These are phyloP conservation scores for Chloebia gouldiae DNA, from an alignment of 2,113 vertebrate species.

Conservation along the genomic window DNA sequence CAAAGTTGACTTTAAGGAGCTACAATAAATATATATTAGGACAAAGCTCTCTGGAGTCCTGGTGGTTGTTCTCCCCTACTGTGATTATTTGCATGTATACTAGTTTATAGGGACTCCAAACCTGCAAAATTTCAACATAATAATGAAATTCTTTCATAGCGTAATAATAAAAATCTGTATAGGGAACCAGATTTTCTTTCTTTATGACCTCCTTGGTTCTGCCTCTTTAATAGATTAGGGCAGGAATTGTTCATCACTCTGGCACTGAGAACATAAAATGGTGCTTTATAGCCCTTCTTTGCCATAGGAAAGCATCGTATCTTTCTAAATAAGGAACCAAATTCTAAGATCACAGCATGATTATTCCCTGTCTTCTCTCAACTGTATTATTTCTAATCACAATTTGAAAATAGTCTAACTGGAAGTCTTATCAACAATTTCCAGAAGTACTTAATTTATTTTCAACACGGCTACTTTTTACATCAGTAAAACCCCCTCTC, in stretches of 20 bases:
- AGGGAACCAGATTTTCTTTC: not conserved
- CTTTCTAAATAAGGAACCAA: not conserved
- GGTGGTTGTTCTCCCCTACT: fast-evolving
- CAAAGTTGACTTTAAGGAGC: not conserved
- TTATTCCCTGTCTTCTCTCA: not conserved
- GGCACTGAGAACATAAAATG: not conserved
- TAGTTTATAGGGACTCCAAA: not conserved
- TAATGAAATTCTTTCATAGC: not conserved
- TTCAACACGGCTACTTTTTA: not conserved
- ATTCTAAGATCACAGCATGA: not conserved
- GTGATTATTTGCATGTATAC: not conserved
- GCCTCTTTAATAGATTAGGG: not conserved
- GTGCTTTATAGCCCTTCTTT: not conserved
- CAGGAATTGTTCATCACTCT: not conserved
- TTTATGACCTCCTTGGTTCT: not conserved
- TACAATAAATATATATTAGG: not conserved
- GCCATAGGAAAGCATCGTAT: not conserved
- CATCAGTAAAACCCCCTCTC: not conserved
- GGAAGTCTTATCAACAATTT: not conserved
- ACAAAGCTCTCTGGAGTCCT: not conserved
- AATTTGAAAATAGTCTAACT: not conserved
- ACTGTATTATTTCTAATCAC: not conserved
- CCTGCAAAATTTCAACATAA: not conserved
- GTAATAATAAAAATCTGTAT: not conserved
- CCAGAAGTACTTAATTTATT: not conserved